Conservation (phyloP, 2,797 vertebrate species). For the Otolemur crassicaudatus region DNA sequence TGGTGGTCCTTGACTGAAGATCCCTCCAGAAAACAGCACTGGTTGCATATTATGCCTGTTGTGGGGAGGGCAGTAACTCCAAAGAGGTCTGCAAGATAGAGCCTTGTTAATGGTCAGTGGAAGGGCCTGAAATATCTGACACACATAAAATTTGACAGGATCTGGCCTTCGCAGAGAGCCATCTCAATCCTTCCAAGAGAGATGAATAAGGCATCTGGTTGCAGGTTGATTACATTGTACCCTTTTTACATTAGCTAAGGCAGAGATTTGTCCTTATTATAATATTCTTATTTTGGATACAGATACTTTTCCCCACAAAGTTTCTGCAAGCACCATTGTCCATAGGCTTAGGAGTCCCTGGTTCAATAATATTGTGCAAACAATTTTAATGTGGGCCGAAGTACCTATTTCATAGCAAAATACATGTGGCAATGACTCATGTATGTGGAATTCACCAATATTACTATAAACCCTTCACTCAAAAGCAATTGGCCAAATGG, state of each 20-base stretch:
- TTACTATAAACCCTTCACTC: not conserved
- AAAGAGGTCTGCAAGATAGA: not conserved
- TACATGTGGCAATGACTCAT: not conserved
- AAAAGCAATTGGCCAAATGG: not conserved
- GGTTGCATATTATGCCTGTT: not conserved
- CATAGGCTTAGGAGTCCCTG: not conserved
- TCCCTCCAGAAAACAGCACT: not conserved
- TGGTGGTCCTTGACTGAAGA: not conserved
- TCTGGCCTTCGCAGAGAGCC: not conserved
- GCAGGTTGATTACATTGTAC: not conserved
- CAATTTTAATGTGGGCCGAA: not conserved
- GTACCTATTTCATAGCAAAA: constrained; percentile 40
- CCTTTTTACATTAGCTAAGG: not conserved
- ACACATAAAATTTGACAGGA: not conserved
- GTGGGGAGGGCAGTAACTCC: not conserved
- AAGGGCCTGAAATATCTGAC: not conserved
- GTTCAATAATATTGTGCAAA: not conserved
- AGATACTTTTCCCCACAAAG: not conserved
- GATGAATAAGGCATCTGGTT: not conserved
- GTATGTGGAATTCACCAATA: not conserved
- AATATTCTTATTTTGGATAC: not conserved
- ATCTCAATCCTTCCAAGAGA: not conserved
- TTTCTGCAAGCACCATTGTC: not conserved
- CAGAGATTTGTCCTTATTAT: not conserved
- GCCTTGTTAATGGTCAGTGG: not conserved